These are phyloP conservation scores for Eutolmus rufibarbis DNA, from an alignment of 2,888 invertebrate species.

Conservation along the genomic window DNA sequence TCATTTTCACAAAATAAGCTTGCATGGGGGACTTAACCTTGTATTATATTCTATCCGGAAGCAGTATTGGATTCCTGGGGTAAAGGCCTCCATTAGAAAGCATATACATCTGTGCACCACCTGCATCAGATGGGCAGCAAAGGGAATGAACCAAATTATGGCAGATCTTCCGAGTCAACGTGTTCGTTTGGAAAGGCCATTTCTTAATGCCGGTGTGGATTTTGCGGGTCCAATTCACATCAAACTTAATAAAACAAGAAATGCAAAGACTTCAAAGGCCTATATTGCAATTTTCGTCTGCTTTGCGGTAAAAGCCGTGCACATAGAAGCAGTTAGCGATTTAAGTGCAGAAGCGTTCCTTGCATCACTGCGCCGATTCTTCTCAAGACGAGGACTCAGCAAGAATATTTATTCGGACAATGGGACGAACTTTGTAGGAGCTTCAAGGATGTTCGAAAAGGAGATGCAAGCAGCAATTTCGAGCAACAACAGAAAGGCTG, in stretches of 20 bases:
- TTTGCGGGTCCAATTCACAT: neutral
- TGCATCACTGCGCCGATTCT: neutral
- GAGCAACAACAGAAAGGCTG: no score
- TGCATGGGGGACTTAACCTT: neutral
- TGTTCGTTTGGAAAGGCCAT: neutral
- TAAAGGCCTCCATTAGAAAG: neutral
- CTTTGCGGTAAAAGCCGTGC: neutral
- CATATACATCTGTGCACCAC: neutral
- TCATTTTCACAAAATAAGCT: neutral
- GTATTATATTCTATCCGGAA: neutral
- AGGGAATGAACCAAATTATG: neutral
- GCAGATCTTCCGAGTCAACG: neutral
- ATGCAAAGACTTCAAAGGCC: neutral
- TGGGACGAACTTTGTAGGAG: no score
- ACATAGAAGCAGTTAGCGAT: neutral
- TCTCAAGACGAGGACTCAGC: neutral
- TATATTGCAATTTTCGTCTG: neutral
- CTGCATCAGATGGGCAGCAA: neutral
- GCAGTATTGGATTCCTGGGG: neutral
- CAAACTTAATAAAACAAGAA: neutral
- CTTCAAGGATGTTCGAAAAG: no score
- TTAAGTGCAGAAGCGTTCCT: neutral
- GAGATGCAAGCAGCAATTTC: no score
- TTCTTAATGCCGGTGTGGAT: neutral
- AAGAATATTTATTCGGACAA: no score